Base-by-base conservation (phyloP, 2,797 vertebrate species). In the Chiloscyllium punctatum region DNA sequence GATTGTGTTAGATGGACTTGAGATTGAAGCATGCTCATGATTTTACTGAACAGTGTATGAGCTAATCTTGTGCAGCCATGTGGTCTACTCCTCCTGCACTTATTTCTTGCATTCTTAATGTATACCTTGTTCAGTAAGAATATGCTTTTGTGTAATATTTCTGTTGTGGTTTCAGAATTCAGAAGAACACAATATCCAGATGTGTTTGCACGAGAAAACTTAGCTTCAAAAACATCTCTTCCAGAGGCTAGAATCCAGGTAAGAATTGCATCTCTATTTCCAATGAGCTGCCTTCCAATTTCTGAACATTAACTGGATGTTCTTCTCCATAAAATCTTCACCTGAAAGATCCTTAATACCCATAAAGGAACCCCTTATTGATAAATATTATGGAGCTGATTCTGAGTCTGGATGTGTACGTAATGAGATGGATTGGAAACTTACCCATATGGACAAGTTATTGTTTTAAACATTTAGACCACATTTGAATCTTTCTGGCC, bases 141-240 rank as follows among this genome's bases (percentile, higher is more conserved):
- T 18, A 42, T 82, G 4, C 74, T 82, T 48, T 84, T 48, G 21
- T 84, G 16, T 91, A 30, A 91, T 74, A 2, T 57, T 74, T 77
- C 13, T 95, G 48, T 77, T 95, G 94, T 57, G 94, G 71, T 95
- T 95, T 95, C 71, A 95, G 94, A 74, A 95, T 95, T 95, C 48
- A 95, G 27, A 77, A 95, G 48, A 51, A 57, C 94, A n/a, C 94
- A 95, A 77, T 95, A 95, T 57, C 94, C 94, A 3, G 94, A 95
- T 77, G 94, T 95, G 15, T 77, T 53, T 95, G 71, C 48, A 27
- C 71, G 94, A 77, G 94, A 95, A 71, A 95, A 95, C 77, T 95
- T 95, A 71, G 94, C 94, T 74, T 95, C 94, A 33, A 95, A 77
- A 95, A 77, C 53, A n/a, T 95, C 71, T 77, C 69, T 95, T 77